Percentiles rank a stretch among this genome's conserved stretches.
Evolutionary conservation across 2,113 vertebrate genomes (phyloP).

Genomic region (Rhodinocichla rosea): DNA sequence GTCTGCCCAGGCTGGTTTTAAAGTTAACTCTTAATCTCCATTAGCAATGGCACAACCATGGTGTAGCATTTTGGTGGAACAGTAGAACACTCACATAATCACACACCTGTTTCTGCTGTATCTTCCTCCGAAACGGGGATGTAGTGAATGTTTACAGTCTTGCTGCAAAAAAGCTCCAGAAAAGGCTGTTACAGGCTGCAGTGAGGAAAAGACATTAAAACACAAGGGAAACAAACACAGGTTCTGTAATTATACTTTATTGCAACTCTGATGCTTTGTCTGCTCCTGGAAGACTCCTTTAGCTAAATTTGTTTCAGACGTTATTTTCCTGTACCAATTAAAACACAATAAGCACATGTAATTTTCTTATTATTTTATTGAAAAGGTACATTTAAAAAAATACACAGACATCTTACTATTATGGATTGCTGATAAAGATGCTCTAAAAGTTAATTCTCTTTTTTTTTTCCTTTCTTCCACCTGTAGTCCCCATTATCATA

Average conservation of each 20-base stretch:
- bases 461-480: slow-evolving; percentile 58
- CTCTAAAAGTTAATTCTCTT: slow-evolving; percentile 72
- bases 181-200: not conserved
- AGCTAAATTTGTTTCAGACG: not conserved
- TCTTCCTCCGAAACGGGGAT: not conserved
- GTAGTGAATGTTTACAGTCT: not conserved
- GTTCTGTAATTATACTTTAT: slow-evolving; percentile 8
- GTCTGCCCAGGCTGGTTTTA: not conserved
- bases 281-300: not conserved
- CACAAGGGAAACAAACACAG: not conserved
- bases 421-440: slow-evolving; percentile 77
- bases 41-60: not conserved
- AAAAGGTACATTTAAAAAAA: slow-evolving; percentile 88
- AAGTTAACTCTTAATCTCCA: not conserved
- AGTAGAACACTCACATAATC: not conserved
- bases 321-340: not conserved
- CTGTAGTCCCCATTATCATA: slow-evolving; percentile 65
- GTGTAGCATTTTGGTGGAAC: not conserved
- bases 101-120: not conserved
- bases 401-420: slow-evolving; percentile 85
- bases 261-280: not conserved
- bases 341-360: slow-evolving; percentile 25
- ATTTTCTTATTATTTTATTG: slow-evolving; percentile 82
- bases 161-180: not conserved
- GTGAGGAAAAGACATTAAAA: not conserved